Evolutionary conservation across 2,113 vertebrate genomes (phyloP), one percentile per base, ranked within the genome.

Genomic region (Montifringilla adamsi): DNA sequence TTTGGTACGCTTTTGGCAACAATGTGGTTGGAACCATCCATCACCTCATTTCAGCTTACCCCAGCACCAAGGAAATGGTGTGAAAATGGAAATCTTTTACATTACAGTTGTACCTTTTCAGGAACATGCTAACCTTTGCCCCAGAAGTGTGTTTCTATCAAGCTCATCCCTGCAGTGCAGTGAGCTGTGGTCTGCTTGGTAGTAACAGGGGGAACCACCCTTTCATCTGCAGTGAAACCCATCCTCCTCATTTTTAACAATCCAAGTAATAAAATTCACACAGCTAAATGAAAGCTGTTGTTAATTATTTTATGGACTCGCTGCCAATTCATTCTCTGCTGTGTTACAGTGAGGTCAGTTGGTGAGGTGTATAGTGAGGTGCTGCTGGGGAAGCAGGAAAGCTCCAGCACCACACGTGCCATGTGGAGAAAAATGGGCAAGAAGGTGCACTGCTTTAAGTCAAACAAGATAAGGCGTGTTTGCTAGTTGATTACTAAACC

Each of bases 211-310:
- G 64, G 27, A 91, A n/a, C 68, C 55, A 82, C 27, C 27, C 90
- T 90, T 84, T 76, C 4, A 24, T 80, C 89, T 39, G 47, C 85
- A 80, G 39, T 75, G 84, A 89, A 92, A 92, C 81, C 74, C 96
- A 90, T 83, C 69, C 95, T 90, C 73, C 76, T 19, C 31, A 1
- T 74, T 93, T 88, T 72, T 77, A 89, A 81, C 82, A 67, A 67
- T 92, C 87, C 70, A 75, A 91, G 86, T 59, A 87, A 95, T 96
- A 96, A 97, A 96, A 97, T 92, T 93, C 94, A 72, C 96, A 92
- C 83, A 86, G 88, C 94, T 88, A 93, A 94, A 89, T 91, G 90
- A 95, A 94, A 96, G 93, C 93, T 95, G 94, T 84, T 96, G 87
- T 95, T 93, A 93, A 95, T 97, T 95, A 96, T 95, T 96, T 94